Evolutionary conservation across 2,113 vertebrate genomes (phyloP).

Genomic region (Coturnix japonica): DNA sequence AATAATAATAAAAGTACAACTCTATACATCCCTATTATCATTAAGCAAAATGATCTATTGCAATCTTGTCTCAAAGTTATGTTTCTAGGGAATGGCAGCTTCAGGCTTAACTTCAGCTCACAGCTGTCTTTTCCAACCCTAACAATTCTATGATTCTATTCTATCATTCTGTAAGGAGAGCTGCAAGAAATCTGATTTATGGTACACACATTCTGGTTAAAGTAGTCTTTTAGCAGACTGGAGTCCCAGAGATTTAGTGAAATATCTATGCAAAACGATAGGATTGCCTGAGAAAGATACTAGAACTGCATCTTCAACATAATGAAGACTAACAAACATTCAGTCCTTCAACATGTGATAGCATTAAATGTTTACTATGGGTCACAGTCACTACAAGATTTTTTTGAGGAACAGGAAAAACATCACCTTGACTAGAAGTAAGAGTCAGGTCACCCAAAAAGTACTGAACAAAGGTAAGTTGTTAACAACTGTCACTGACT

Average conservation of each 20-base stretch:
- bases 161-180: not conserved
- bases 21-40: not conserved
- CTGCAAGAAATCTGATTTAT: not conserved
- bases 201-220: not conserved
- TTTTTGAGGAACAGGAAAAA: not conserved
- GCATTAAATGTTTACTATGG: not conserved
- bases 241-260: not conserved
- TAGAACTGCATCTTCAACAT: not conserved
- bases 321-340: not conserved
- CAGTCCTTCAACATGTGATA: not conserved
- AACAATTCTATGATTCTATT: no score
- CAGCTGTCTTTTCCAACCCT: not conserved
- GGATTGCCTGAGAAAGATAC: not conserved
- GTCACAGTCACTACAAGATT: not conserved
- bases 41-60: not conserved
- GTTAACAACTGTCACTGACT: not conserved
- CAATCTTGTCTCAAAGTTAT: not conserved
- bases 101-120: not conserved
- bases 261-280: not conserved
- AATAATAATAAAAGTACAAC: not conserved
- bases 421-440: not conserved
- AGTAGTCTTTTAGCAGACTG: not conserved
- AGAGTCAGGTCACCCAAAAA: not conserved
- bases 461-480: not conserved
- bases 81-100: not conserved